phyloP scores from a whole-genome alignment of 2,888 invertebrate species.

The Chirona hameri region DNA sequence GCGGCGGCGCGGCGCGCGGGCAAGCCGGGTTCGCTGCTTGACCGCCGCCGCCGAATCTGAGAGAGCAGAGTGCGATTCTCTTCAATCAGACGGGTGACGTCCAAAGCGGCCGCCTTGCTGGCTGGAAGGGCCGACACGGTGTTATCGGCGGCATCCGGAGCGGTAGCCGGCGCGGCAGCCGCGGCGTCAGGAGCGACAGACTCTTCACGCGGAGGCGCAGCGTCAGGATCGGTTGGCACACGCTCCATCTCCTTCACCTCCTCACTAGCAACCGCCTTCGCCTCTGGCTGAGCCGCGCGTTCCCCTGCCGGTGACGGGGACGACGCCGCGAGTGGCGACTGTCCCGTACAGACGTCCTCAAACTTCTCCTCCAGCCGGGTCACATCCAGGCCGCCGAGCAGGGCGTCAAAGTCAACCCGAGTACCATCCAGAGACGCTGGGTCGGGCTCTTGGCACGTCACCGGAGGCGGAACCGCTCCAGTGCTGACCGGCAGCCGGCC shows the following conservation, averaged over 20 bases:
- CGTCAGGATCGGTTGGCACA: constrained; percentile 52
- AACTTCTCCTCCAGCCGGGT: neutral
- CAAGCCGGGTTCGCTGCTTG: neutral
- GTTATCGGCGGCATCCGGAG: neutral
- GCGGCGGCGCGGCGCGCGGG: constrained; percentile 48
- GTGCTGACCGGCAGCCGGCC: neutral
- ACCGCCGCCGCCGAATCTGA: constrained; percentile 35
- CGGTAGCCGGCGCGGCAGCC: neutral
- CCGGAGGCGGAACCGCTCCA: neutral
- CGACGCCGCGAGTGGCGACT: neutral
- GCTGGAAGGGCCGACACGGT: neutral
- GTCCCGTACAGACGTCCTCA: neutral
- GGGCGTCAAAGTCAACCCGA: constrained; percentile 29
- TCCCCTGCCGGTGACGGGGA: neutral
- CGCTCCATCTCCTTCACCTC: neutral
- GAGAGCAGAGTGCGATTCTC: constrained; percentile 38
- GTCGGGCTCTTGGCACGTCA: neutral
- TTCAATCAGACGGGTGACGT: constrained; percentile 35
- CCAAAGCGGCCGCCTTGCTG: constrained; percentile 34
- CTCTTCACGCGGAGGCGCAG: constrained; percentile 70
- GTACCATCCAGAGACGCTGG: constrained; percentile 35
- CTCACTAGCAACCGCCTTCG: constrained; percentile 26
- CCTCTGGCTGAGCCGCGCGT: neutral
- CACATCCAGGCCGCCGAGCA: neutral
- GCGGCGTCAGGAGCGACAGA: constrained; percentile 62